Evolutionary conservation across 2,888 invertebrate species (phyloP).

Genomic region (Phengaris arion): DNA sequence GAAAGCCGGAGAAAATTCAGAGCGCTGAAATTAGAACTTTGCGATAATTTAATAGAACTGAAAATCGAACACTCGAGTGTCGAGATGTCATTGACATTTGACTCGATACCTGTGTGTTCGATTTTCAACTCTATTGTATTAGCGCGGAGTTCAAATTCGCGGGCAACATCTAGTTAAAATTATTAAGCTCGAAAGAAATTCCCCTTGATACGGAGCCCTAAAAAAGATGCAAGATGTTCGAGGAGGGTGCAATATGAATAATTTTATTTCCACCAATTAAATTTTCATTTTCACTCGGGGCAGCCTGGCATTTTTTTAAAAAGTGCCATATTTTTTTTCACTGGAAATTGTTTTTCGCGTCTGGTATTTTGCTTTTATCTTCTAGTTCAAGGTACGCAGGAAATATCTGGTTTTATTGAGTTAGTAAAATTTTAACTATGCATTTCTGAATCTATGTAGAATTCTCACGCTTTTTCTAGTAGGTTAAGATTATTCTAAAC

Average conservation of each 20-base stretch:
- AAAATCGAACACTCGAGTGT: no score
- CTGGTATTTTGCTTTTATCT: background rate
- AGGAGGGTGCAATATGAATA: conserved; percentile 13
- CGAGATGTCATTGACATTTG: no score
- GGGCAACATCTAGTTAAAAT: no score
- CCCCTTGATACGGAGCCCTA: background rate
- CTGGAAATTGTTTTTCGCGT: background rate
- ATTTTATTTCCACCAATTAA: conserved; percentile 10
- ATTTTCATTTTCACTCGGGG: background rate
- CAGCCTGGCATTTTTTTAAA: background rate
- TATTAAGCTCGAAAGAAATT: background rate
- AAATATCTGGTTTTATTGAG: background rate
- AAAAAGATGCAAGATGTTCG: conserved; percentile 2
- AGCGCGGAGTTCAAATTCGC: no score
- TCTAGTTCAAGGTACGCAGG: background rate
- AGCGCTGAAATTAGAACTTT: no score
- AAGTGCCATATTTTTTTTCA: conserved; percentile 4
- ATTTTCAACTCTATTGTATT: no score
- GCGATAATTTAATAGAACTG: no score
- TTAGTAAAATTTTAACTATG: background rate
- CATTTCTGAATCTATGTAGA: no score
- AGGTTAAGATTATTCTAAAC: no score
- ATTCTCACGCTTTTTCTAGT: no score
- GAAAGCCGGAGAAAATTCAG: no score
- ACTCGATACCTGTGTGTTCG: no score